Conservation (phyloP, 2,888 invertebrate genomes). For the Campaea margaritaria region DNA sequence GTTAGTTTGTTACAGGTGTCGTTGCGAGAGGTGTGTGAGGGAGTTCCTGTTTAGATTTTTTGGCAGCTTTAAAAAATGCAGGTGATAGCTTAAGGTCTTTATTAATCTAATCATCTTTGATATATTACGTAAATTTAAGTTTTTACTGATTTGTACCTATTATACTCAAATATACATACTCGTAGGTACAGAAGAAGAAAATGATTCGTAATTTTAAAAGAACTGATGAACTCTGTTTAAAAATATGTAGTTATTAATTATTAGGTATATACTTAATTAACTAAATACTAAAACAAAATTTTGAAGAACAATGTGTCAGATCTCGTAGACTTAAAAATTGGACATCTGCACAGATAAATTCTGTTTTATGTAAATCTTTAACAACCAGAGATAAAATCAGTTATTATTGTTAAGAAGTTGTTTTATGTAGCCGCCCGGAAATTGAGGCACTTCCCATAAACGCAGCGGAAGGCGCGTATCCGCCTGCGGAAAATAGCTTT, state of each 20-base stretch:
- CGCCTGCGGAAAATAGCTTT: slow-evolving; percentile 67
- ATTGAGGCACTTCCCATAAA: slow-evolving; percentile 66
- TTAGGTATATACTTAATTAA: too few relatives aligned
- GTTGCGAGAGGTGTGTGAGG: not conserved
- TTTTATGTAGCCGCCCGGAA: slow-evolving; percentile 65
- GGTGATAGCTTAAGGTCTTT: not conserved
- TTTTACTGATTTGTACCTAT: too few relatives aligned
- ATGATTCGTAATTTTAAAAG: too few relatives aligned
- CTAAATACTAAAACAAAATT: too few relatives aligned
- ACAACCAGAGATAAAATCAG: slow-evolving; percentile 28
- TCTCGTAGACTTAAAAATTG: too few relatives aligned
- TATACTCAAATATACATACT: too few relatives aligned
- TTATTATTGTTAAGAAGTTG: slow-evolving; percentile 68
- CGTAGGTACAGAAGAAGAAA: too few relatives aligned
- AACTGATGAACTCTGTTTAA: too few relatives aligned
- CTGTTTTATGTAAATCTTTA: not conserved
- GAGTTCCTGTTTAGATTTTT: slow-evolving; percentile 1
- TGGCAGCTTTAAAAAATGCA: not conserved
- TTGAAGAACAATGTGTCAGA: too few relatives aligned
- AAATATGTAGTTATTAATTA: too few relatives aligned
- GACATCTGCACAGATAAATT: not conserved
- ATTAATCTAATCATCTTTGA: too few relatives aligned
- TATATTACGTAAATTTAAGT: too few relatives aligned
- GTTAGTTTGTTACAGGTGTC: slow-evolving; percentile 27
- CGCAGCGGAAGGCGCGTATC: slow-evolving; percentile 50